These are phyloP conservation scores for Laticauda colubrina DNA, from an alignment of 2,113 vertebrate species.

Conservation along the genomic window DNA sequence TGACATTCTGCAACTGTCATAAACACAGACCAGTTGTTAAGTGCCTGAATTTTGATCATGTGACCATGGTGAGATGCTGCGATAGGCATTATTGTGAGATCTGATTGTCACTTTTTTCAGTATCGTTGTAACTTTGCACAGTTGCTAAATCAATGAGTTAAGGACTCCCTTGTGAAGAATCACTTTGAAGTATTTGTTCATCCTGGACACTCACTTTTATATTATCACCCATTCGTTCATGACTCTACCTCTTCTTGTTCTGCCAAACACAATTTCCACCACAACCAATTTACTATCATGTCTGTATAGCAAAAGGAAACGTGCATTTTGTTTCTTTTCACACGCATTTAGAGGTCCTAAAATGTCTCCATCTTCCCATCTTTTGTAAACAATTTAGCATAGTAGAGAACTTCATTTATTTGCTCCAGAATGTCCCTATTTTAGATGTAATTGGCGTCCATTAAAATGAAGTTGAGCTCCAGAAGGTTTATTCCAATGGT, in stretches of 20 bases:
- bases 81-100: neutral
- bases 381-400: neutral
- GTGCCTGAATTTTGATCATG: neutral
- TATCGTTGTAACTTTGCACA: neutral
- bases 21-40: neutral
- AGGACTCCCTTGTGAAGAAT: neutral
- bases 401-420: neutral
- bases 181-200: neutral
- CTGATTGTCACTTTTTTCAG: neutral
- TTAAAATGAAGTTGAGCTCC: neutral
- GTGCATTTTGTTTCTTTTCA: neutral
- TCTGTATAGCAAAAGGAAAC: neutral
- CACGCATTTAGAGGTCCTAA: neutral
- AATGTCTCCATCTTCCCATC: neutral
- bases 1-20: neutral
- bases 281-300: neutral
- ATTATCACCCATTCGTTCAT: neutral
- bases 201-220: neutral
- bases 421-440: neutral
- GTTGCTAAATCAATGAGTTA: neutral
- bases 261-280: neutral
- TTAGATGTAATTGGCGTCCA: neutral
- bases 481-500: neutral
- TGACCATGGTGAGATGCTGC: neutral
- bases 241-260: neutral